These are phyloP conservation scores for Troides aeacus DNA, from an alignment of 2,888 invertebrate genomes.

Conservation along the genomic window DNA sequence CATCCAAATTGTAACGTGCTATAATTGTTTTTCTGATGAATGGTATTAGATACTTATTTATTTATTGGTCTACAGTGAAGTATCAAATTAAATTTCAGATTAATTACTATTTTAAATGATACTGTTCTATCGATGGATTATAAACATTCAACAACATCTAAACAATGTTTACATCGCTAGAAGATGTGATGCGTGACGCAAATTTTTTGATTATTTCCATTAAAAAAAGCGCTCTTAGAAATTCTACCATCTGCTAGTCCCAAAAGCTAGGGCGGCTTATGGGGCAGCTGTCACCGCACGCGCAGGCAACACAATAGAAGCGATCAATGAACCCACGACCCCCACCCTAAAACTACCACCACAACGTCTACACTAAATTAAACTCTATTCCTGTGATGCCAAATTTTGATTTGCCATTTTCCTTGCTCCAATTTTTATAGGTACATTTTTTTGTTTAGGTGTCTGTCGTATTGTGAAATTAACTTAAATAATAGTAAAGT, in stretches of 20 bases:
- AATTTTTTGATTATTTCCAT: slow-evolving; percentile 44
- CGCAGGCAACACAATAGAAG: slow-evolving; percentile 64
- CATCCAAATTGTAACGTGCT: too few species aligned
- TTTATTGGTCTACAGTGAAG: neutral
- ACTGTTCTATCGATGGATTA: too few species aligned
- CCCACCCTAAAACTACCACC: slow-evolving; percentile 40
- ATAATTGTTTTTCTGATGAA: too few species aligned
- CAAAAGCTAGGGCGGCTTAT: slow-evolving; percentile 51
- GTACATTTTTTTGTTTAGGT: slow-evolving; percentile 27
- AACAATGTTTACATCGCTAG: slow-evolving; percentile 16
- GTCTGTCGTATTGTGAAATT: slow-evolving; percentile 26
- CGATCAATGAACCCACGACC: slow-evolving; percentile 75
- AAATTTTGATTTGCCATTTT: slow-evolving; percentile 1
- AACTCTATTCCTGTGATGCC: neutral
- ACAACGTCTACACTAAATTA: neutral
- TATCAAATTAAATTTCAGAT: too few species aligned
- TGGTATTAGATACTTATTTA: neutral
- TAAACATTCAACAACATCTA: neutral
- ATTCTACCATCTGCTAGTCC: slow-evolving; percentile 65
- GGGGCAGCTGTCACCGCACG: slow-evolving; percentile 73
- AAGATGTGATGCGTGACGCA: slow-evolving; percentile 38
- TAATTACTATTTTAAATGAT: too few species aligned
- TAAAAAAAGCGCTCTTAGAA: slow-evolving; percentile 42
- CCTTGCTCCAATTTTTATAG: neutral
- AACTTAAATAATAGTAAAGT: slow-evolving; percentile 23